Evolutionary conservation across 1,140 invertebrate species (phyloP).

Genomic region (Bombus waltoni): DNA sequence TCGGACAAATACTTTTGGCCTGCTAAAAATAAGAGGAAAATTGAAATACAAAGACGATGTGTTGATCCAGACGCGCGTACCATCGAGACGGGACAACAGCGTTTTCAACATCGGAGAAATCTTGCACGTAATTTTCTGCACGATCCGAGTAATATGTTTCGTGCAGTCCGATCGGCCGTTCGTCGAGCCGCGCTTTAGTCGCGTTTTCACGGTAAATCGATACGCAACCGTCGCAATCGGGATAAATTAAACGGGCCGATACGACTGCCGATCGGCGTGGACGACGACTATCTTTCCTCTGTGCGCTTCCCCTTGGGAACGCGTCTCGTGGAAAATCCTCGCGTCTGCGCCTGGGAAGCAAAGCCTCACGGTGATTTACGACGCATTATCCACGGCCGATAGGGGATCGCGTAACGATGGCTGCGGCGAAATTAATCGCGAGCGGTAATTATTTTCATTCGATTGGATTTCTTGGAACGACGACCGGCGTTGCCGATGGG

Average conservation of each 20-base stretch:
- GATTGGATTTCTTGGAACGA: constrained; percentile 19
- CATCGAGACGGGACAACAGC: too few relatives aligned
- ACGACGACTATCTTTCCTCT: not conserved
- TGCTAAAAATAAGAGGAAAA: too few relatives aligned
- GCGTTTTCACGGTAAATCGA: constrained; percentile 7
- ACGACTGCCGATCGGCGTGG: constrained; percentile 1
- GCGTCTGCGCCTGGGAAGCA: constrained; percentile 10
- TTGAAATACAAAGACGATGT: too few relatives aligned
- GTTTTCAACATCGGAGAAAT: too few relatives aligned
- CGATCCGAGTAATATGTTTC: too few relatives aligned
- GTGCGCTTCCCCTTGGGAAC: constrained; percentile 34
- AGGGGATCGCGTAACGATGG: constrained; percentile 48
- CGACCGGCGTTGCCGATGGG: not conserved
- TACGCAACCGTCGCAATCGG: constrained; percentile 11
- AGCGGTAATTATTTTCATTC: constrained; percentile 43
- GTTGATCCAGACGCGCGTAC: too few relatives aligned
- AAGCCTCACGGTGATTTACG: constrained; percentile 36
- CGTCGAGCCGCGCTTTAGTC: too few relatives aligned
- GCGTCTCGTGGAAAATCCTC: constrained; percentile 31
- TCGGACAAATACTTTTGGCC: too few relatives aligned
- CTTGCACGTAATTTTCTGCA: too few relatives aligned
- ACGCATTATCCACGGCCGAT: constrained; percentile 43
- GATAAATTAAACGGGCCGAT: constrained; percentile 44
- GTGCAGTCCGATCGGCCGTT: too few relatives aligned
- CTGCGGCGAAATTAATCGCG: constrained; percentile 46